Evolutionary conservation across 2,797 vertebrate species (phyloP), one percentile per base, ranked within the genome.

Genomic region (Lophotriccus pileatus): DNA sequence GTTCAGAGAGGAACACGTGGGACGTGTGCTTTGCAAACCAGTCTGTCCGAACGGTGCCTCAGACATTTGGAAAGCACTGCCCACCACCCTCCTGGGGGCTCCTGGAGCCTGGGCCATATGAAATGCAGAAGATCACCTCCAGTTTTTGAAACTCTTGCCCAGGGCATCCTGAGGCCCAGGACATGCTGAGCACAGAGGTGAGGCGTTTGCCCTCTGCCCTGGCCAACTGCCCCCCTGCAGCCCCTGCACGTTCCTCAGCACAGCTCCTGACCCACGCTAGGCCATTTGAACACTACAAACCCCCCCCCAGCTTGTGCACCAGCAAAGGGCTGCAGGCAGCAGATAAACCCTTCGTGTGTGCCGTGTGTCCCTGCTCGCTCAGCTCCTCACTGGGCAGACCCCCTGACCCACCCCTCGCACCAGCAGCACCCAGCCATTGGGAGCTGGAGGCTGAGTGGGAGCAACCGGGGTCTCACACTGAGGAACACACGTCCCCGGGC

Each of bases 391-490:
- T 6, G 24, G 11, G 28, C 60, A 67, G 66, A 67, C 36, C 16
- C 34, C 36, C 44, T 53, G 36, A 36, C 28, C 36, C 32, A 12
- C 41, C 14, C 12, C 28, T 37, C 39, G 43, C 28, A 7, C 23
- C 12, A 20, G 12, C 2, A 47, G 43, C 23, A 60, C 39, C 10
- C 46, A 32, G 37, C 37, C 73, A 24, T 9, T 32, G 20, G 6
- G 34, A 62, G 37, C 60, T 28, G 32, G 7, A 58, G 37, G 34
- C 4, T 53, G 32, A 20, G 30, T 11, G 21, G 37, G 39, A 59
- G 30, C 6, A 1, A 41, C 34, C 1, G 4, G 41, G 27, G 27
- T 2, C 1, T 46, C 23, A 28, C 60, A 9, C 32, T 15, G 13
- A 58, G 30, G 32, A 36, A 30, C 6, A 6, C 23, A 12, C 39